Base-by-base conservation (phyloP, 2,113 vertebrate genomes). In the Cheilinus undulatus region DNA sequence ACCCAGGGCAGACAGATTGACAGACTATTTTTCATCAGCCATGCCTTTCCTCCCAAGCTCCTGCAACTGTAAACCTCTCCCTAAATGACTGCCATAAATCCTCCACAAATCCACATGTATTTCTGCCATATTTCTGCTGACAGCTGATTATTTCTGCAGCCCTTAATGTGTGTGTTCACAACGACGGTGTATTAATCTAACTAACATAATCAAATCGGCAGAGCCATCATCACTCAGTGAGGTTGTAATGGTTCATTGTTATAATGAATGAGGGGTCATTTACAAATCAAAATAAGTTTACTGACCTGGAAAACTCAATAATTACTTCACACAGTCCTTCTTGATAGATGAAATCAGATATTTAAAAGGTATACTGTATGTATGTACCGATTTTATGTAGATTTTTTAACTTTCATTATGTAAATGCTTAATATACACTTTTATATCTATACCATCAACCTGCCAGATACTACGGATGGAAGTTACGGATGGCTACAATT, bases 51-150 rank as follows among this genome's bases (percentile, higher is more conserved):
- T 79, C 69, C 15, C 24, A 73, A 1, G 76, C 65, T 81, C 62
- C 66, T 52, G 65, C 79, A 64, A 84, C 86, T 74, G 76, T 80
- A 85, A 76, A 86, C 74, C 82, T 81, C 76, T 4, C 40, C 40
- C 46, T 87, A 88, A 89, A 91, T 81, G 80, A 87, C 48, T 45
- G 71, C 80, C 60, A 90, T 90, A 85, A 91, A 90, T 89, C 85
- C 82, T 85, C 51, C 66, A 46, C 64, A 77, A 82, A 81, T 80
- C 61, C 78, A 84, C 82, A 85, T 62, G 57, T 23, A 76, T 67
- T 74, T 76, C 69, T 86, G 77, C 64, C 83, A 77, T 70, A 81
- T 74, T 77, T 62, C 58, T 45, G 61, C 13, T 69, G 79, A 85
- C 81, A 76, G 78, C 60, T 87, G 83, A 87, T 88, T 85, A 91